Base-by-base conservation (phyloP, 2,797 vertebrate species). In the Sciurus carolinensis region DNA sequence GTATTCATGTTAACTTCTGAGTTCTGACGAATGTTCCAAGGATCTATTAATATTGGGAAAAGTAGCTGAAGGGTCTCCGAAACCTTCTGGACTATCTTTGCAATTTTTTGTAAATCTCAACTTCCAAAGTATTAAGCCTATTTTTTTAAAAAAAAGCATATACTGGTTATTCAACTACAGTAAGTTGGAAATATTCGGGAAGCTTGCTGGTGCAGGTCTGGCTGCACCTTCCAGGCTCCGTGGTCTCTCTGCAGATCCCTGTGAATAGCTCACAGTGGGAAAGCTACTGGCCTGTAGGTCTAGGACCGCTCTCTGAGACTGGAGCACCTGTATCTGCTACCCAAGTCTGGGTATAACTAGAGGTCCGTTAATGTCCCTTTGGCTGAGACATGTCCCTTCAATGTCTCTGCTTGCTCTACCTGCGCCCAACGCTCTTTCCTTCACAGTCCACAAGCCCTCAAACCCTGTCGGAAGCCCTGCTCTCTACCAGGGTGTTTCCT, bases 101-200 rank as follows among this genome's bases (percentile, higher is more conserved):
- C 5, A 36, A 42, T 30, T 64, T 73, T 54, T 64, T 39, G 20
- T 62, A 69, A 80, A 62, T 4, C 90, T 64, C 36, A 87, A 52
- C 69, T 18, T 91, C 42, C 42, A 75, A 91, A 96, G 28, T 39
- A 36, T 24, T 47, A 64, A 82, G 33, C n/a, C 81, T 50, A 33
- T 59, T 67, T 47, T 42, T 62, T 39, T 39, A 39, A 39, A 89
- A 79, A 79, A 72, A 69, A 85, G 20, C 44, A 18, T 3, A n/a
- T 30, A 54, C 1, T 50, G 59, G 33, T 20, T 89, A 62, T 7
- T 80, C 73, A 39, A 52, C 0, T 28, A 24, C 47, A 80, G n/a
- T 52, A 24, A 86, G 26, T 0, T 67, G 30, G 30, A 59, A 59
- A 62, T 33, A 15, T 22, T n/a, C 76, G 4, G 8, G 12, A 39